These are phyloP conservation scores for Arizona elegans DNA, from an alignment of 2,113 vertebrate species.

Conservation along the genomic window DNA sequence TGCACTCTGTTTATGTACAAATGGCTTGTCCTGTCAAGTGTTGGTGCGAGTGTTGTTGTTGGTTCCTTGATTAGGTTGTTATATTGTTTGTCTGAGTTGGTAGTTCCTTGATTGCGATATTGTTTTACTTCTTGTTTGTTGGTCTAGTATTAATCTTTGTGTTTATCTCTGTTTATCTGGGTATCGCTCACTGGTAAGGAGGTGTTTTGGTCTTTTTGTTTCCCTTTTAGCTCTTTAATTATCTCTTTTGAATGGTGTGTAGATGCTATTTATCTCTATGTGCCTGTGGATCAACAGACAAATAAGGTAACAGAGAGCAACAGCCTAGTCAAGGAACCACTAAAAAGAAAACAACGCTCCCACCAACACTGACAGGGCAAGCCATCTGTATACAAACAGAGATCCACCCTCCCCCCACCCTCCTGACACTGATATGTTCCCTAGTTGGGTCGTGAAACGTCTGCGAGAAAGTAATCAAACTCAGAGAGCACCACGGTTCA, in stretches of 20 bases:
- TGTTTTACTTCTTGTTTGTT: not conserved
- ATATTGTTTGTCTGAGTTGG: not conserved
- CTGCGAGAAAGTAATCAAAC: not conserved
- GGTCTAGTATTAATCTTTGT: not conserved
- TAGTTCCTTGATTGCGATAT: not conserved
- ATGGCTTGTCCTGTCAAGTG: not conserved
- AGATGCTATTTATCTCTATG: not conserved
- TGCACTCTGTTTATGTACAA: not conserved
- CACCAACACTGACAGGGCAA: not conserved
- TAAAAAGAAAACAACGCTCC: not conserved
- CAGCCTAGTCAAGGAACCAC: not conserved
- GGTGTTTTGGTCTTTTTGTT: not conserved
- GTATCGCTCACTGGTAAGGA: not conserved
- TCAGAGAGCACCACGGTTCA: not conserved
- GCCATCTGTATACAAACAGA: not conserved
- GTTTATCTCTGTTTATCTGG: not conserved
- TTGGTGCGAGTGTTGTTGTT: not conserved
- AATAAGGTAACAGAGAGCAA: not conserved
- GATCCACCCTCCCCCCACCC: too few species aligned
- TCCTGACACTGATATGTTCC: not conserved
- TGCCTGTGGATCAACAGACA: not conserved
- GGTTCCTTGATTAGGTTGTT: not conserved
- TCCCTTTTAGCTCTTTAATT: not conserved
- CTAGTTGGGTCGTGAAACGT: not conserved
- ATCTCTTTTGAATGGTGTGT: not conserved